phyloP scores from a whole-genome alignment of 2,888 invertebrate genomes.

The Tortricodes alternella region DNA sequence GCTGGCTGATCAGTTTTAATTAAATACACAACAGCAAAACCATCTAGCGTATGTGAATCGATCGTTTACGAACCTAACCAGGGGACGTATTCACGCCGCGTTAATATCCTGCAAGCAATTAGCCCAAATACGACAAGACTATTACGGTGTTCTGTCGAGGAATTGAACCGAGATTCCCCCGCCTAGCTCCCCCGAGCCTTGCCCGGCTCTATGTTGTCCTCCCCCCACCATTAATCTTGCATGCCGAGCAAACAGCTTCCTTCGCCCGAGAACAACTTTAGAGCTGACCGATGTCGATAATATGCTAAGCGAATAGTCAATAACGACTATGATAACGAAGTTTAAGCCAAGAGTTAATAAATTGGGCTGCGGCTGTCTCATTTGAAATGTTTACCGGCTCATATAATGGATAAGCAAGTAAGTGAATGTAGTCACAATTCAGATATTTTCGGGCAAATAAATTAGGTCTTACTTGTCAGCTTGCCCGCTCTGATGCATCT shows the following conservation, averaged over 20 bases:
- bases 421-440: no score
- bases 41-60: background rate
- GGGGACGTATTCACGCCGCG: constrained; percentile 28
- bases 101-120: constrained; percentile 63
- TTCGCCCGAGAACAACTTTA: constrained; percentile 54
- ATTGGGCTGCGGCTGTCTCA: constrained; percentile 12
- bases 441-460: no score
- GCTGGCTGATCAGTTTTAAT: background rate
- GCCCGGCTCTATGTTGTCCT: constrained; percentile 55
- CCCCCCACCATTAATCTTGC: constrained; percentile 76
- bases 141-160: constrained; percentile 43
- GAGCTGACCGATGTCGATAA: constrained; percentile 54
- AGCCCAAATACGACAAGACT: constrained; percentile 51
- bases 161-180: constrained; percentile 50
- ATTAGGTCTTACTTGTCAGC: no score
- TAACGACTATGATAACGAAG: constrained; percentile 26
- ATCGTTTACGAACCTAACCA: constrained; percentile 16
- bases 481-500: no score
- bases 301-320: constrained; percentile 24
- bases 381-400: no score
- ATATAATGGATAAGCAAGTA: no score
- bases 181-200: constrained; percentile 39
- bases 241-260: constrained; percentile 65
- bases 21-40: background rate
- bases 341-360: constrained; percentile 8